Base-by-base conservation (phyloP, 2,888 invertebrate genomes). In the Abrostola tripartita region DNA sequence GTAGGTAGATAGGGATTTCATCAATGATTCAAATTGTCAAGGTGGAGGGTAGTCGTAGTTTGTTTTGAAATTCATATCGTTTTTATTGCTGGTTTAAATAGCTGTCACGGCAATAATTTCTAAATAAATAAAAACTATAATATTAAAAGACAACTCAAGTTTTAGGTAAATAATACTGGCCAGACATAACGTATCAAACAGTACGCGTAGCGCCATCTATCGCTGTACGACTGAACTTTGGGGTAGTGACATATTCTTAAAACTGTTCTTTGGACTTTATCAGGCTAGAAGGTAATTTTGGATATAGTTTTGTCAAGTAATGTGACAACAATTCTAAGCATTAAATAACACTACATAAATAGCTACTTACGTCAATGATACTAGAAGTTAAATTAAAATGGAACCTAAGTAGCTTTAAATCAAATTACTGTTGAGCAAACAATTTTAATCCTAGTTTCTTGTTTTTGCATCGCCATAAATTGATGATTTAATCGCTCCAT, bases 391-490 rank as follows among this genome's bases (percentile, higher is more conserved):
- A 53, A 61, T 64, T 42, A 65, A 61, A 64, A 54, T 54, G 44
- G 37, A 47, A 53, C 60, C 36, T 42, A 40, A 51, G 14, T 35
- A n/a, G 8, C 14, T 40, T 9, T 42, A 7, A 52, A 11, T 61
- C 52, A 74, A 40, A 65, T 56, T 53, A 41, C 37, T 66, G 40
- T 70, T 10, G 50, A 65, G 68, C 54, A 60, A 66, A 68, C 52
- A 61, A 42, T 55, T 74, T 55, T 71, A 62, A 66, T 70, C 58
- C 7, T 44, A 62, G 24, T 61, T 65, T 44, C 35, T 53, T 54
- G 40, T 64, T 65, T 71, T 79, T 71, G 52, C 52, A 67, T 54
- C 51, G 44, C 55, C 64, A 71, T 77, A 71, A 74, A 74, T 77
- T n/a, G 37, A 69, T 74, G 74, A 71, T 79, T 68, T 68, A 77